These are phyloP conservation scores for Sandelia bainsii DNA, from an alignment of 2,797 vertebrate species.

Conservation along the genomic window DNA sequence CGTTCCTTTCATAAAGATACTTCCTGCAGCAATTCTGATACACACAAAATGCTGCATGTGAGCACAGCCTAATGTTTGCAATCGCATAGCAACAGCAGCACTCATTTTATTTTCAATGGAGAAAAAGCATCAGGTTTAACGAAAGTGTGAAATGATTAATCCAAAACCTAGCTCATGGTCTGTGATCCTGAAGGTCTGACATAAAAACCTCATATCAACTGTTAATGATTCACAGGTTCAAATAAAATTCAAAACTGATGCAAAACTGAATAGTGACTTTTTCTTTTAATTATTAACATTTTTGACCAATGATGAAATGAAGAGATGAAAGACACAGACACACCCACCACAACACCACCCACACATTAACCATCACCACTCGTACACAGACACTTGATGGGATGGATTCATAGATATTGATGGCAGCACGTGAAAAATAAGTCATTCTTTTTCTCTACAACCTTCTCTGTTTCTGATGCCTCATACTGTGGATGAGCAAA, in stretches of 20 bases:
- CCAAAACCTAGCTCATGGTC: neutral
- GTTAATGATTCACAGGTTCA: neutral
- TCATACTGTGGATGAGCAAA: conserved; percentile 49
- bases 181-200: no score
- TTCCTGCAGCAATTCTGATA: conserved; percentile 8
- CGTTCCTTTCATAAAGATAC: neutral
- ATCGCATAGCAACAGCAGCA: conserved; percentile 30
- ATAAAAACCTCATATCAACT: no score
- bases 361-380: conserved; percentile 26
- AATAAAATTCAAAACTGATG: neutral
- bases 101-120: neutral
- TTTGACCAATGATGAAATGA: conserved; percentile 27
- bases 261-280: neutral
- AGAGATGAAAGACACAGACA: conserved; percentile 50
- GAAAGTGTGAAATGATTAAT: neutral
- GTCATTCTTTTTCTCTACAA: conserved; percentile 18
- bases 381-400: conserved; percentile 55
- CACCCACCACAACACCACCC: conserved; percentile 46
- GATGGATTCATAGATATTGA: conserved; percentile 54
- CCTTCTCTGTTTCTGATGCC: conserved; percentile 25
- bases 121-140: neutral
- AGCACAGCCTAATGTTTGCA: conserved; percentile 11
- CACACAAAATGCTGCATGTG: neutral
- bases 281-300: neutral
- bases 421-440: conserved; percentile 30